phyloP scores from a whole-genome alignment of 2,113 vertebrate genomes.

The Callithrix jacchus region DNA sequence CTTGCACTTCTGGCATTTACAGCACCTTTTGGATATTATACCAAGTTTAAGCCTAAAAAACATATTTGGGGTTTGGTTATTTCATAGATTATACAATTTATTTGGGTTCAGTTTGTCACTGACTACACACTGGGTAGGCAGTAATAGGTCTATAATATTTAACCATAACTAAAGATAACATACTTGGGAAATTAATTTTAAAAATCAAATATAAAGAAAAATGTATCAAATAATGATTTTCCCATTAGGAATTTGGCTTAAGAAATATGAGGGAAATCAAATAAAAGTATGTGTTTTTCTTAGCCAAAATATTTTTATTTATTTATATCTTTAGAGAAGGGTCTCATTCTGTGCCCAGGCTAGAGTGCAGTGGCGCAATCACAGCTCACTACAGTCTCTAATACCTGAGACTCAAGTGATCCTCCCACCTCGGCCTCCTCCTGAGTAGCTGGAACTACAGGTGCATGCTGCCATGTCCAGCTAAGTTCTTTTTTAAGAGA shows the following conservation, averaged over 20 bases:
- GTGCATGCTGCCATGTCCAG: too few relatives aligned
- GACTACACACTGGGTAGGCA: neutral
- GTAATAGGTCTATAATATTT: neutral
- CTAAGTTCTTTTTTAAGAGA: too few relatives aligned
- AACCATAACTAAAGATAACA: conserved; percentile 21
- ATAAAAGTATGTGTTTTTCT: neutral
- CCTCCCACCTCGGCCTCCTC: too few relatives aligned
- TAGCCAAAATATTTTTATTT: neutral
- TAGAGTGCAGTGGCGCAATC: too few relatives aligned
- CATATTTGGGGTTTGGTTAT: neutral
- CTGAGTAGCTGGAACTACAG: too few relatives aligned
- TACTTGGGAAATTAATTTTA: neutral
- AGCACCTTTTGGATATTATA: neutral
- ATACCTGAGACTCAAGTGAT: too few relatives aligned
- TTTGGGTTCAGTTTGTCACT: neutral
- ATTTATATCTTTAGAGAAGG: too few relatives aligned
- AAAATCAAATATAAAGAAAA: conserved; percentile 35
- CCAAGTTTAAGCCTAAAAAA: conserved; percentile 15
- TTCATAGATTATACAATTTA: neutral
- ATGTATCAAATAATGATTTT: conserved; percentile 10
- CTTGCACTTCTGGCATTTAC: neutral
- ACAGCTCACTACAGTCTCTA: too few relatives aligned
- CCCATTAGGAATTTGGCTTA: neutral
- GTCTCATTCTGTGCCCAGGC: too few relatives aligned
- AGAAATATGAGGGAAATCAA: neutral